These are phyloP conservation scores for Meteorus sp. DNA, from an alignment of 1,140 invertebrate genomes.

Conservation along the genomic window DNA sequence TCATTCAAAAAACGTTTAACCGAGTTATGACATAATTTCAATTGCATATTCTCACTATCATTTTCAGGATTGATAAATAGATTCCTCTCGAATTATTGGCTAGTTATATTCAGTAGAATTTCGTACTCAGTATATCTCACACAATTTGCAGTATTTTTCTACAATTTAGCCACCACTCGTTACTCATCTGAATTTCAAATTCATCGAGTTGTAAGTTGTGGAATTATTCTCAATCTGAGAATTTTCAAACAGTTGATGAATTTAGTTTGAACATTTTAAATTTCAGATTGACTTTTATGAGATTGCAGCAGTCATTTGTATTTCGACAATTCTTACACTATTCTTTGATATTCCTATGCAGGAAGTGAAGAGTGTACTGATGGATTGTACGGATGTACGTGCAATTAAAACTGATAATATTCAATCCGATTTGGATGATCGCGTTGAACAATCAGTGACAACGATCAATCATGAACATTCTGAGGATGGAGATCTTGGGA, in stretches of 20 bases:
- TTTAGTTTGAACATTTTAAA: conserved; percentile 20
- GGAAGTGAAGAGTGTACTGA: conserved; percentile 57
- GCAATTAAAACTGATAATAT: not conserved
- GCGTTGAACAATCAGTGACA: no score
- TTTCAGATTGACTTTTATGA: conserved; percentile 54
- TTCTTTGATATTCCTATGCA: conserved; percentile 63
- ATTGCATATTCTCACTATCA: conserved; percentile 9
- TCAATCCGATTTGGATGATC: no score
- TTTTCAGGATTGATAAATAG: conserved; percentile 65
- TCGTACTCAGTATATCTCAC: conserved; percentile 77
- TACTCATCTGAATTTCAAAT: conserved; percentile 62
- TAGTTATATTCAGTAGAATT: conserved; percentile 69
- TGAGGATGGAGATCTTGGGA: conserved; percentile 21
- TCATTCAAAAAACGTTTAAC: no score
- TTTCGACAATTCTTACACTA: conserved; percentile 55
- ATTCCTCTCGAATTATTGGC: conserved; percentile 67
- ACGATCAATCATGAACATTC: no score
- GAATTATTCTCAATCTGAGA: conserved; percentile 17
- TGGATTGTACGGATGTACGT: conserved; percentile 44
- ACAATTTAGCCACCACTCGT: conserved; percentile 62
- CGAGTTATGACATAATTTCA: conserved; percentile 2
- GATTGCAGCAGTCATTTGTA: conserved; percentile 39
- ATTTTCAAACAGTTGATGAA: conserved; percentile 46
- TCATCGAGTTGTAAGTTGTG: conserved; percentile 56
- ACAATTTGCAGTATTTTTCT: conserved; percentile 71